phyloP scores from a whole-genome alignment of 2,797 vertebrate genomes.

The Acanthurus leucopareius region DNA sequence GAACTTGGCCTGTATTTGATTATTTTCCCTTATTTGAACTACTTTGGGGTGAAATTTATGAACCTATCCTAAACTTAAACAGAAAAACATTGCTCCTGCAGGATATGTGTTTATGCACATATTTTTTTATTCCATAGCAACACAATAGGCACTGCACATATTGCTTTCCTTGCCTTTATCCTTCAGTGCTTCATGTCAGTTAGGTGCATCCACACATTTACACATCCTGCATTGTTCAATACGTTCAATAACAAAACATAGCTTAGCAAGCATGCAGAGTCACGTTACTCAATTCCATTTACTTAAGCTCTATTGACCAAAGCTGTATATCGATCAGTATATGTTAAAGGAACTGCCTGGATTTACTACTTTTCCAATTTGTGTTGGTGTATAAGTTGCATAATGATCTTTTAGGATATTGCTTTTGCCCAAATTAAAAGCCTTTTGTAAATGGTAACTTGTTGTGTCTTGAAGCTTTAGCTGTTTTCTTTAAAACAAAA shows the following conservation, averaged over 20 bases:
- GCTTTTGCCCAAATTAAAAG: background rate
- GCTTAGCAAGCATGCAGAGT: conserved; percentile 23
- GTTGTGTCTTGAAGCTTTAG: background rate
- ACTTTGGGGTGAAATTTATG: conserved; percentile 7
- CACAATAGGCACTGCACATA: background rate
- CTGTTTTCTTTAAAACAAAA: background rate
- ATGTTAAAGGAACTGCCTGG: conserved; percentile 1
- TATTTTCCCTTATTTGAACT: conserved; percentile 18
- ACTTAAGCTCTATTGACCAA: conserved; percentile 30
- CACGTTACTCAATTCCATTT: conserved; percentile 42
- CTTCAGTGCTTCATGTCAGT: conserved; percentile 15
- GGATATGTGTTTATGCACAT: background rate
- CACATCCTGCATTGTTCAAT: conserved; percentile 33
- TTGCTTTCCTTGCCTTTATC: conserved; percentile 16
- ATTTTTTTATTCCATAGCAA: background rate
- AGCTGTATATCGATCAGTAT: conserved; percentile 10
- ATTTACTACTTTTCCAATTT: conserved; percentile 17
- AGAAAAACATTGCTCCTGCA: conserved; percentile 12
- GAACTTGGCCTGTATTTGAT: conserved; percentile 16
- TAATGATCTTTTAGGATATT: background rate
- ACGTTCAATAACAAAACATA: conserved; percentile 40
- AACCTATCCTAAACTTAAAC: conserved; percentile 15
- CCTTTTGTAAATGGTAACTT: background rate
- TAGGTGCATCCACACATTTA: conserved; percentile 26
- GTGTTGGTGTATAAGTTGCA: background rate